These are phyloP conservation scores for Xiphophorus couchianus DNA, from an alignment of 2,113 vertebrate genomes.

Conservation along the genomic window DNA sequence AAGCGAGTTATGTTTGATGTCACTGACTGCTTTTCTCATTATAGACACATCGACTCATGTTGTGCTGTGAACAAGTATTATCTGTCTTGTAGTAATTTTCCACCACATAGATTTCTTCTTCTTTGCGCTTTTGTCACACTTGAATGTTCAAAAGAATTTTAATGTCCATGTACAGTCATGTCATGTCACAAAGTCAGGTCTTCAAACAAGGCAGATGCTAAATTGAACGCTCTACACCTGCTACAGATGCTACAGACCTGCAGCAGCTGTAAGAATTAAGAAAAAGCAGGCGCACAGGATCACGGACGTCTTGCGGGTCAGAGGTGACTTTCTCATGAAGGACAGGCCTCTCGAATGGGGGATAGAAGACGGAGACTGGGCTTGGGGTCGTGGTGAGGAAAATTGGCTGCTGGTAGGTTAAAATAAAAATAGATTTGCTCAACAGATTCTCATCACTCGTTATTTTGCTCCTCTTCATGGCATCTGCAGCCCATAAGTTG, in stretches of 20 bases:
- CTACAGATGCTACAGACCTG: not conserved
- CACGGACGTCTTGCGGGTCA: not conserved
- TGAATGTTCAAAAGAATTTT: too few species aligned
- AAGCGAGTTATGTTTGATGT: not conserved
- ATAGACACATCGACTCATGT: conserved; percentile 1
- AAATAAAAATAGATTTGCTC: not conserved
- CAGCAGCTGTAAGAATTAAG: not conserved
- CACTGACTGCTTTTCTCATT: not conserved
- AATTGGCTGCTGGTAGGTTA: not conserved
- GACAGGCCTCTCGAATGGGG: conserved; percentile 1
- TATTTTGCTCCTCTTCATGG: not conserved
- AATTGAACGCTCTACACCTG: not conserved
- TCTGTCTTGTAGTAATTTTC: too few species aligned
- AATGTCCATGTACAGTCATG: not conserved
- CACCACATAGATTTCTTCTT: too few species aligned
- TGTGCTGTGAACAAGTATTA: not conserved
- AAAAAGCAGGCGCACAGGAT: not conserved
- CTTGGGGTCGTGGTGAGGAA: not conserved
- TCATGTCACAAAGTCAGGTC: not conserved
- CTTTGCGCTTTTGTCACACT: not conserved
- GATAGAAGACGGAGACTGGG: not conserved
- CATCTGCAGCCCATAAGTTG: not conserved
- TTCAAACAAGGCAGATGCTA: conserved; percentile 8
- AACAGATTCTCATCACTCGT: not conserved
- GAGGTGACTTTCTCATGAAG: not conserved